Evolutionary conservation across 2,797 vertebrate genomes (phyloP), one percentile per base, ranked within the genome.

Genomic region (Echiichthys vipera): DNA sequence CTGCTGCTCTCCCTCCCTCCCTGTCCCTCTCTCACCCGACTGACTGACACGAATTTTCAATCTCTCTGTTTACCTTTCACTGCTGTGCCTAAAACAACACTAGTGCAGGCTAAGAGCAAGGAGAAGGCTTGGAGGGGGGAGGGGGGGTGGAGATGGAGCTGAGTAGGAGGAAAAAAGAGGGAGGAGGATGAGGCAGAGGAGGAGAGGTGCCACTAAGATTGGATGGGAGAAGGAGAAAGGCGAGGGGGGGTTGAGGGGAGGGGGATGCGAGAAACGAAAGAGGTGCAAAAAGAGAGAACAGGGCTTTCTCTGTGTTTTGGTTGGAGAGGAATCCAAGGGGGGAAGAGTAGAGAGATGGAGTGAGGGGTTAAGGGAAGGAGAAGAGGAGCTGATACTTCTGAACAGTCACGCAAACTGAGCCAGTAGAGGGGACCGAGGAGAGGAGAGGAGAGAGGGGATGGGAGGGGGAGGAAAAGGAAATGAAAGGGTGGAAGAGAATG

Each of bases 11-110:
- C 81, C 54, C 81, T 83, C 84, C 84, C 75, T 79, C 81, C 63
- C 71, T 59, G 69, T 84, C 83, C 85, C 85, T 85, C 89, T 94
- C 91, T 94, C 93, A 94, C 93, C 87, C 92, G 73, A 89, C 90
- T 94, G 93, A 94, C 91, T 95, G 93, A 95, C 95, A 95, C 80
- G 89, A 94, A 95, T 94, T 94, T 94, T 94, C 94, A 94, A 95
- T 95, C 91, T 94, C 91, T 90, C 92, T 95, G 94, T 95, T 95
- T 95, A 95, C 93, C 91, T 95, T 95, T 91, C 92, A 92, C 94
- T 85, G 90, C 93, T 94, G 93, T 92, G 93, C 94, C 93, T 95
- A 95, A 95, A 95, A 95, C 93, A 95, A 95, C 94, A 95, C 83
- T 85, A 91, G 87, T 83, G 77, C 29, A 58, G 83, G 65, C 85